phyloP scores from a whole-genome alignment of 1,140 invertebrate genomes.

The Macrobrachium rosenbergii region DNA sequence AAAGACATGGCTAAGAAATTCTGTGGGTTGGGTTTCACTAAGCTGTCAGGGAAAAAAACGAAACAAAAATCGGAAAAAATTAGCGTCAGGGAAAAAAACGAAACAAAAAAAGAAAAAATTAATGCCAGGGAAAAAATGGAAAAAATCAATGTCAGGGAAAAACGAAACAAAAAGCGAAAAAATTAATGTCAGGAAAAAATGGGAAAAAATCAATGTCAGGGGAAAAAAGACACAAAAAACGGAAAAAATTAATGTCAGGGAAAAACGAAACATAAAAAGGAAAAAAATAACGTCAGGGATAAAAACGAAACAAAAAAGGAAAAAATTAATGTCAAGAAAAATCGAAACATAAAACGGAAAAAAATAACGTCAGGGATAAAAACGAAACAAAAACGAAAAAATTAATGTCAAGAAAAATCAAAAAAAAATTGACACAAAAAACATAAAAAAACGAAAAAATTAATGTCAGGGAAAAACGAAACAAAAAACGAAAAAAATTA shows the following conservation, averaged over 20 bases:
- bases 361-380: too few species aligned
- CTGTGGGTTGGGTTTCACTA: too few species aligned
- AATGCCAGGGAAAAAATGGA: slow-evolving; percentile 12
- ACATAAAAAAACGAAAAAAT: not conserved
- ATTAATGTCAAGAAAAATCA: not conserved
- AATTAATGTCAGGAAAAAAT: not conserved
- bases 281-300: too few species aligned
- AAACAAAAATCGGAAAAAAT: not conserved
- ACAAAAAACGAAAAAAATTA: not conserved
- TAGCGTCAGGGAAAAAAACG: not conserved
- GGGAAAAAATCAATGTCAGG: not conserved
- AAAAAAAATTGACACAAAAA: not conserved
- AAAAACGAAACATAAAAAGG: not conserved
- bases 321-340: not conserved
- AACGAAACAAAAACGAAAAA: not conserved
- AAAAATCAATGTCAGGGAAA: not conserved
- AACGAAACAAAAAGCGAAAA: too few species aligned
- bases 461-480: not conserved
- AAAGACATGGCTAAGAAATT: not conserved
- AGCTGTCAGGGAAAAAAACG: too few species aligned
- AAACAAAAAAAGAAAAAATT: not conserved
- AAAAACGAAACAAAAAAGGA: not conserved
- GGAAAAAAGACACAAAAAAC: not conserved
- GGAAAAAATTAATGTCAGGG: not conserved
- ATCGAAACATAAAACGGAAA: not conserved